phyloP scores from a whole-genome alignment of 2,797 vertebrate species.

The Acrossocheilus fasciatus region DNA sequence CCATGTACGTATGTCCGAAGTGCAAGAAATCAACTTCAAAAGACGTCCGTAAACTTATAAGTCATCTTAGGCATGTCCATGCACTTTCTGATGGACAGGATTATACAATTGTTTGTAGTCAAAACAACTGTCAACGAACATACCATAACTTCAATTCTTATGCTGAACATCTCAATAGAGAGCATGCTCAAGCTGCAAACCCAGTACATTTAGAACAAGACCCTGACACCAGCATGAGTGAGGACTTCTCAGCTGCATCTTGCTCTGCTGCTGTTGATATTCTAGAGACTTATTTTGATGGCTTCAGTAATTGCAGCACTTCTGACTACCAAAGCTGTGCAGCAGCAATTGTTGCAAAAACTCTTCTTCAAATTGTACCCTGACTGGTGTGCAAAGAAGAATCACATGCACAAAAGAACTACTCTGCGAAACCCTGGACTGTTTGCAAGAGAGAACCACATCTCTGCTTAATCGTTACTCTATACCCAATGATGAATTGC shows the following conservation, averaged over 20 bases:
- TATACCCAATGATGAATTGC: slow-evolving; percentile 9
- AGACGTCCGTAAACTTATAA: neutral
- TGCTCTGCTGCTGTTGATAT: slow-evolving; percentile 3
- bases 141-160: slow-evolving; percentile 46
- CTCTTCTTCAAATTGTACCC: slow-evolving; percentile 29
- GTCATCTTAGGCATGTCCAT: neutral
- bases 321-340: neutral
- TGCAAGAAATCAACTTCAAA: neutral
- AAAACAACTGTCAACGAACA: slow-evolving; percentile 39
- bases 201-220: neutral
- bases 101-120: slow-evolving; percentile 32
- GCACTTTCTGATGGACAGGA: slow-evolving; percentile 33
- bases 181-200: slow-evolving; percentile 16
- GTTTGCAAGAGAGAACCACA: slow-evolving; percentile 18
- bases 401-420: slow-evolving; percentile 32
- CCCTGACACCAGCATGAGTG: neutral
- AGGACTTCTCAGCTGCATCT: neutral
- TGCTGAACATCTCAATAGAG: slow-evolving; percentile 33
- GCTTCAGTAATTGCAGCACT: neutral
- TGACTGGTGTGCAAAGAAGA: slow-evolving; percentile 35
- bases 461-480: neutral
- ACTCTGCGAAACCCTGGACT: slow-evolving; percentile 10
- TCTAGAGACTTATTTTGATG: neutral
- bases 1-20: neutral
- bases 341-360: slow-evolving; percentile 42